phyloP scores from a whole-genome alignment of 2,797 vertebrate genomes.

The Borostomias antarcticus region DNA sequence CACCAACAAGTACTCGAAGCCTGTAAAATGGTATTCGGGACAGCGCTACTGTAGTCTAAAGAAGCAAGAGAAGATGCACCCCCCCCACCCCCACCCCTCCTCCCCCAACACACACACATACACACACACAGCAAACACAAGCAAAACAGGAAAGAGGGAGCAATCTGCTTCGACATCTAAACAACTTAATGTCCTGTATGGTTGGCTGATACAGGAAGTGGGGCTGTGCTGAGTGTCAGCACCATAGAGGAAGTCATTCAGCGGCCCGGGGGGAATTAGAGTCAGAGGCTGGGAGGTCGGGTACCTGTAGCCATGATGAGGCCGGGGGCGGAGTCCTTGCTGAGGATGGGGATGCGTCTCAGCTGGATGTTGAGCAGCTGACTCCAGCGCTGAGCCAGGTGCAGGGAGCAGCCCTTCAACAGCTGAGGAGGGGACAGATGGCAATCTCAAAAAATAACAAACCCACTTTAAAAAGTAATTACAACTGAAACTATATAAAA shows the following conservation, averaged over 20 bases:
- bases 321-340: slow-evolving; percentile 95
- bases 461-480: too few species aligned
- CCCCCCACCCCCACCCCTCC: too few species aligned
- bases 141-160: slow-evolving; percentile 6
- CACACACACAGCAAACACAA: too few species aligned
- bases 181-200: slow-evolving; percentile 18
- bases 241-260: not conserved
- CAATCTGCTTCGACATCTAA: not conserved
- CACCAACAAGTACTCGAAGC: too few species aligned
- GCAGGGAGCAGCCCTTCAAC: slow-evolving; percentile 91
- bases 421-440: slow-evolving; percentile 74
- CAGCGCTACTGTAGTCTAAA: too few species aligned
- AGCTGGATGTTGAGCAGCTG: slow-evolving; percentile 94
- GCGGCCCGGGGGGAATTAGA: too few species aligned
- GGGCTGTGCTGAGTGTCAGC: not conserved
- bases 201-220: slow-evolving; percentile 22
- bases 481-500: too few species aligned
- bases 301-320: slow-evolving; percentile 94
- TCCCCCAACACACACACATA: too few species aligned
- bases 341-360: slow-evolving; percentile 91
- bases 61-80: too few species aligned
- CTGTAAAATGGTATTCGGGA: too few species aligned
- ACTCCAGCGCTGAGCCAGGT: slow-evolving; percentile 94
- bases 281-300: too few species aligned
- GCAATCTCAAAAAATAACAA: too few species aligned